Evolutionary conservation across 1,140 invertebrate species (phyloP), one percentile per base, ranked within the genome.

Genomic region (Dendroctonus ponderosae): DNA sequence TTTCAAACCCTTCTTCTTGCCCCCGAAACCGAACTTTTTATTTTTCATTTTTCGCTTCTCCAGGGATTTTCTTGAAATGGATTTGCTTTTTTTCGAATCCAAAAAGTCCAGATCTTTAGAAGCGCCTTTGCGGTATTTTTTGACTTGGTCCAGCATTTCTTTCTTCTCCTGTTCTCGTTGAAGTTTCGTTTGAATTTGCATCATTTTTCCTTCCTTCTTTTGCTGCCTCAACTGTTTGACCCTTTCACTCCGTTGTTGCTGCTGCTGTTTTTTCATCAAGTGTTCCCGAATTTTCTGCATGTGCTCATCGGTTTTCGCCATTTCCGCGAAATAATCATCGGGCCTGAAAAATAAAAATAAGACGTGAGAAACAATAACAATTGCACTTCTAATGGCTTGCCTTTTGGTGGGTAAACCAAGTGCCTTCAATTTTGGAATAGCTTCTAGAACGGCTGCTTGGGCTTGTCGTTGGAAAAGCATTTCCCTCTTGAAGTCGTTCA

Each of bases 291-390:
- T 89, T 80, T 96, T 98, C 75, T 97, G 93, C 97, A 99, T 99
- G 71, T 99, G 97, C 46, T 87, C 85, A 81, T 99, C 97, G 53
- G 92, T 86, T 79, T 99, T 99, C 3, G 94, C 94, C 97, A 99
- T 99, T 84, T 99, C 92, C 0, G 97, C 97, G 82, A 97, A 99
- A 81, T 97, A 99, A 81, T 99, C 97, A 40, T 94, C 90, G 0
- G 97, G 97, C 62, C 93, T 71, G 26, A 44, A 69, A 68, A 51
- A 51, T 41, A 44, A 69, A 68, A 51, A 51, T 41, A 50, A 50
- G 49, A 50, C 12, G 14, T 56, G 37, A 61, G 15, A 49, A 39
- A 37, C 38, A 50, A 56, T 56, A 56, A n/a, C 26, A 42, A 7
- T 50, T 58, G 38, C 44, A 40, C 38, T 52, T 8, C n/a, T 39